Evolutionary conservation across 2,888 invertebrate genomes (phyloP), one percentile per base, ranked within the genome.

Genomic region (Agonopterix arenella): DNA sequence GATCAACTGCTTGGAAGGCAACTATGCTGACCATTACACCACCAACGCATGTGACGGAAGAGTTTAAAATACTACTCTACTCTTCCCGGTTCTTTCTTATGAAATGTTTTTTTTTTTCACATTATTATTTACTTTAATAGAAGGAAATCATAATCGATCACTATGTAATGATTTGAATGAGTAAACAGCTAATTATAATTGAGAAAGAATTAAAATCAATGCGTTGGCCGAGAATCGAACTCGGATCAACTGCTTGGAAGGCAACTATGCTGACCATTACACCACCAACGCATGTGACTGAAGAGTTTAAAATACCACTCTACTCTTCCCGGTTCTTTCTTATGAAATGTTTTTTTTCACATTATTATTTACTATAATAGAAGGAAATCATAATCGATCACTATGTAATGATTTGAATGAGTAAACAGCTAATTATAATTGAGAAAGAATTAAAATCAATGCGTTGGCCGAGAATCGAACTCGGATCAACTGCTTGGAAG

Each of bases 1-100:
- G 76, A 76, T 76, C 76, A 76, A 76, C 75, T 76, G 75, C 76
- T 77, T 75, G 76, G 74, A 75, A 77, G 76, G 75, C 75, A 76
- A 76, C 74, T 74, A 68, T 68, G 70, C 69, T 78, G 70, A 77
- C 75, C 76, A 76, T 77, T 78, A 80, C 77, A 79, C 79, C 73
- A 76, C 74, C 80, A 70, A 77, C 80, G 79, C 80, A 49, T 43
- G 4, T 53, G 56, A 11, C 11, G 1, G 38, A 4, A 3, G 18
- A 13, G 1, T 13, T 13, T 13, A 13, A 13, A 13, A 13, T n/a
- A n/a, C n/a, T n/a, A n/a, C n/a, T n/a, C n/a, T n/a, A n/a, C n/a
- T n/a, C n/a, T n/a, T n/a, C n/a, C n/a, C n/a, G n/a, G n/a, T n/a
- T n/a, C n/a, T n/a, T n/a, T n/a, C n/a, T n/a, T n/a, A n/a, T n/a